Conservation (phyloP, 2,888 invertebrate genomes). For the Drosophila monieri region DNA sequence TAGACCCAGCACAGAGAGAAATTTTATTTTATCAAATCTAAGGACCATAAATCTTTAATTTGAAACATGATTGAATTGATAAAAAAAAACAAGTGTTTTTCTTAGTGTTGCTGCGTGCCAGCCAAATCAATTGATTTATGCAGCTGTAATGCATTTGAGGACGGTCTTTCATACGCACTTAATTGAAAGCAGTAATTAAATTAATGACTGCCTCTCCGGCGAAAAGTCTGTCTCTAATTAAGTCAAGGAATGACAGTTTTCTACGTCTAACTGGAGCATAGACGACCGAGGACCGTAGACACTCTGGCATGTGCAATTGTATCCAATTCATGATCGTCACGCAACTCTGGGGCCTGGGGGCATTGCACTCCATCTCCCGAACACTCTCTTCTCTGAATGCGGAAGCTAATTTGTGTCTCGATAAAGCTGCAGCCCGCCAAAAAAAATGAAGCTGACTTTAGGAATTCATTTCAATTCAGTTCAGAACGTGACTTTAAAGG, state of each 20-base stretch:
- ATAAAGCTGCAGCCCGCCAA: constrained; percentile 3
- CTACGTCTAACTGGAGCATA: constrained; percentile 37
- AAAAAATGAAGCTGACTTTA: background rate
- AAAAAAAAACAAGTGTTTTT: background rate
- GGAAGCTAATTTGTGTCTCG: constrained; percentile 29
- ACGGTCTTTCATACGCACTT: constrained; percentile 42
- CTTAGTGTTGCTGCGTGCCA: constrained; percentile 24
- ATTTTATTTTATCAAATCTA: too few relatives aligned
- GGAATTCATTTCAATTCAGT: constrained; percentile 25
- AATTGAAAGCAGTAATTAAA: constrained; percentile 77
- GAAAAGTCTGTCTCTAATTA: constrained; percentile 63
- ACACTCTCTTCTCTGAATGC: constrained; percentile 29
- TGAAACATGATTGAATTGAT: background rate
- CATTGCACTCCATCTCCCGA: constrained; percentile 26
- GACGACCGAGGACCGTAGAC: constrained; percentile 46
- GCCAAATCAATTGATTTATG: constrained; percentile 76
- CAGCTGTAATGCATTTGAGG: constrained; percentile 46
- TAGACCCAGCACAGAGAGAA: background rate
- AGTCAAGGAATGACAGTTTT: constrained; percentile 52
- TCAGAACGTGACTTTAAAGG: constrained; percentile 31
- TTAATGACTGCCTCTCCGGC: constrained; percentile 52
- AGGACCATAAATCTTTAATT: too few relatives aligned
- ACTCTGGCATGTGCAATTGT: constrained; percentile 50
- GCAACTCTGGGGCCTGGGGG: constrained; percentile 21
- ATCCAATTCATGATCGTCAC: constrained; percentile 26